Percentiles rank a stretch among this genome's conserved stretches.
These are phyloP conservation scores for Melanotaenia pygmaea DNA, from an alignment of 2,797 vertebrate species.

Conservation along the genomic window DNA sequence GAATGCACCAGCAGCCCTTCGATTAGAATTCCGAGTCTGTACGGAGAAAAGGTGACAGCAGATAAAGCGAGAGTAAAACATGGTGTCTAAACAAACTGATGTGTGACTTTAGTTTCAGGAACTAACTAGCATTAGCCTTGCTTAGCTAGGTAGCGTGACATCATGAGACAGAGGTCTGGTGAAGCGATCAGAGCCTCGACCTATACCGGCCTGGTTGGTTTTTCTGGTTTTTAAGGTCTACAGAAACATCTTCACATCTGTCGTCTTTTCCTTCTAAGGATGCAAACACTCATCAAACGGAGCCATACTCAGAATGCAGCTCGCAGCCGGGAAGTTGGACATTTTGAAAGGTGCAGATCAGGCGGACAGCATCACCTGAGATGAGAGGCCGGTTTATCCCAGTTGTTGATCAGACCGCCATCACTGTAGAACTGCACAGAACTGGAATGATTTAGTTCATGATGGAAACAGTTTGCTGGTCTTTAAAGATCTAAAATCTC, in stretches of 20 bases:
- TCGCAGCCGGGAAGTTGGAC: neutral
- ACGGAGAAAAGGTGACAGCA: too few relatives aligned
- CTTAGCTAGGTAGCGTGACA: neutral
- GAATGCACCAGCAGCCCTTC: too few relatives aligned
- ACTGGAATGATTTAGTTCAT: neutral
- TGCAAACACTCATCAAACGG: too few relatives aligned
- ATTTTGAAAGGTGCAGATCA: neutral
- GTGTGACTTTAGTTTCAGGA: neutral
- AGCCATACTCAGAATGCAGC: neutral
- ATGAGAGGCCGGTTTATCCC: neutral
- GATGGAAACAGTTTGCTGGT: neutral
- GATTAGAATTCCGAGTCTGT: too few relatives aligned
- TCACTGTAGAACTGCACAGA: neutral
- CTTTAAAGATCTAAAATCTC: neutral
- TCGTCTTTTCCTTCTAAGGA: too few relatives aligned
- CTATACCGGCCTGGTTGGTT: rapidly evolving
- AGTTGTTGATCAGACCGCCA: neutral
- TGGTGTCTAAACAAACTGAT: too few relatives aligned
- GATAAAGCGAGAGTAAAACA: too few relatives aligned
- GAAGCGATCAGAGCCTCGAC: too few relatives aligned
- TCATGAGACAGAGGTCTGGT: too few relatives aligned
- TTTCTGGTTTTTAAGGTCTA: neutral
- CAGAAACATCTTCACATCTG: neutral
- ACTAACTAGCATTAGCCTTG: neutral
- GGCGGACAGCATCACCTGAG: neutral